Conservation (phyloP, 30 jellyfish, hydroid and myxozoan species). For the Cassiopea xamachana region DNA sequence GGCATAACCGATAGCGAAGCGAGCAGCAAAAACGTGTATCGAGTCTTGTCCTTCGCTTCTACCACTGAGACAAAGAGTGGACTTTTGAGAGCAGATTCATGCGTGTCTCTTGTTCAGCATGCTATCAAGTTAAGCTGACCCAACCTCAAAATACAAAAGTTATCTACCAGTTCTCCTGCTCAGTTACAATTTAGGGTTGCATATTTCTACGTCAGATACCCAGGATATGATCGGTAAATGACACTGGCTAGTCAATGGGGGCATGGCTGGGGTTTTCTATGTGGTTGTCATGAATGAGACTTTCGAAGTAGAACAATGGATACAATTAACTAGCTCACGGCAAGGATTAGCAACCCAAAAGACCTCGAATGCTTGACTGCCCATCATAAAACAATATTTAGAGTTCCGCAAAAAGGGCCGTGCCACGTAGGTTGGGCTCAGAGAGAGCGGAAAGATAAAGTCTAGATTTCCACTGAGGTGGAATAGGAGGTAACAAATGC, state of each 20-base stretch:
- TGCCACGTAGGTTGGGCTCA: background rate
- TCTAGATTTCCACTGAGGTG: no score
- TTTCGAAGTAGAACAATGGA: background rate
- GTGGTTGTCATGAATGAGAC: background rate
- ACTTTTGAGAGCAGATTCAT: constrained; percentile 29
- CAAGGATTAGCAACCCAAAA: background rate
- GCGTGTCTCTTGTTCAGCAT: constrained; percentile 62
- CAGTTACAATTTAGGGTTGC: background rate
- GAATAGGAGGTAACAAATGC: no score
- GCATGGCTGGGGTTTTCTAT: background rate
- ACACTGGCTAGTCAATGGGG: background rate
- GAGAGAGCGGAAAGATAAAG: no score
- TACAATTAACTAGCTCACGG: background rate
- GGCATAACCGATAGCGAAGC: constrained; percentile 10
- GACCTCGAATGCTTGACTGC: constrained; percentile 6
- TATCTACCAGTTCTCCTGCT: constrained; percentile 22
- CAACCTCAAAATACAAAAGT: constrained; percentile 14
- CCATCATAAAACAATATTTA: background rate
- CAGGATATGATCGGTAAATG: no score
- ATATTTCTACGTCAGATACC: no score
- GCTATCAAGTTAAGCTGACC: constrained; percentile 12
- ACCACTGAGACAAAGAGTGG: constrained; percentile 49
- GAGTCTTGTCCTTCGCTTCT: constrained; percentile 1
- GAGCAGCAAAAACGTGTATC: constrained; percentile 21
- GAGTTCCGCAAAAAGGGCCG: background rate